phyloP scores from a whole-genome alignment of 2,113 vertebrate species.

The Eptesicus fuscus region DNA sequence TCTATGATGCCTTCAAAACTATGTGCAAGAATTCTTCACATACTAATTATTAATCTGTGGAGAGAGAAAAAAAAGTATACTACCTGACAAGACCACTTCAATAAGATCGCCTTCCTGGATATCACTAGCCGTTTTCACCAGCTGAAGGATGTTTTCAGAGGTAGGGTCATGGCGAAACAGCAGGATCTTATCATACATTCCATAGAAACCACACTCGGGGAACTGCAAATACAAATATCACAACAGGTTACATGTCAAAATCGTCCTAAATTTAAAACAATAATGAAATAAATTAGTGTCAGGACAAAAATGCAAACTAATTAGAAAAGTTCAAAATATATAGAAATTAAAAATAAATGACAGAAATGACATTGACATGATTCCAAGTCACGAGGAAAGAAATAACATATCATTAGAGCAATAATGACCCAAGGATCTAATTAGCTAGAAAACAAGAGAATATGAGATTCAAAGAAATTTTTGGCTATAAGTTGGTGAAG shows the following conservation, averaged over 20 bases:
- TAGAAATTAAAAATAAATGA: not conserved
- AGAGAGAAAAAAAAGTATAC: not conserved
- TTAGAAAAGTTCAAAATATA: not conserved
- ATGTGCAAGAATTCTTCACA: not conserved
- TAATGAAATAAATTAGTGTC: conserved; percentile 19
- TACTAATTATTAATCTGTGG: not conserved
- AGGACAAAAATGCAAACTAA: not conserved
- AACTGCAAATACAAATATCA: conserved; percentile 85
- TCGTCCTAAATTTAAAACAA: not conserved
- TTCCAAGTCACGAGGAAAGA: not conserved
- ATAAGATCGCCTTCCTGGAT: conserved; percentile 92
- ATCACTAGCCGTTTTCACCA: conserved; percentile 89
- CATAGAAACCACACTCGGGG: conserved; percentile 93
- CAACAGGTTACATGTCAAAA: conserved; percentile 15
- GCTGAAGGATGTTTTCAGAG: conserved; percentile 91
- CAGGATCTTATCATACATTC: conserved; percentile 93
- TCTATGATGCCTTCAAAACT: not conserved
- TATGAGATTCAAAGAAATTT: not conserved
- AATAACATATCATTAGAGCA: not conserved
- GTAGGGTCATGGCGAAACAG: conserved; percentile 91
- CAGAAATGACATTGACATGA: not conserved
- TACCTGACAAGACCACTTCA: conserved; percentile 93
- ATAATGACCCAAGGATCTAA: not conserved
- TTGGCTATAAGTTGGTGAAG: not conserved
- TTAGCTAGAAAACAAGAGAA: not conserved